Evolutionary conservation across 2,797 vertebrate species (phyloP).

Genomic region (Lycodopsis pacificus): DNA sequence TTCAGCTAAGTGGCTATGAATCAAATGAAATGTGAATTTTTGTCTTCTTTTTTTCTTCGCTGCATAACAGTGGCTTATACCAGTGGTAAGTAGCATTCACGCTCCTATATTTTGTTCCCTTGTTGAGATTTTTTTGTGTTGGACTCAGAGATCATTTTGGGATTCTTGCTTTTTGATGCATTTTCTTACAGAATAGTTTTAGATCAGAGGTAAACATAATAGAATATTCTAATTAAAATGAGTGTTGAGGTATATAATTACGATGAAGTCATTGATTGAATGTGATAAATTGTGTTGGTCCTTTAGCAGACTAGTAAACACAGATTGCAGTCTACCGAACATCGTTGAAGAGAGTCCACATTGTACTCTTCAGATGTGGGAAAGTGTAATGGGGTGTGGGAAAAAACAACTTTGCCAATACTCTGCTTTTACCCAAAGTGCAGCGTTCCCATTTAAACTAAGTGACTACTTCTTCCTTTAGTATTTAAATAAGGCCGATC

Average conservation of each 20-base stretch:
- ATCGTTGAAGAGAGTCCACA: not conserved
- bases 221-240: not conserved
- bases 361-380: constrained; percentile 9
- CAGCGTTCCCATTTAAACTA: constrained; percentile 42
- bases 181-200: constrained; percentile 1
- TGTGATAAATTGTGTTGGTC: constrained; percentile 4
- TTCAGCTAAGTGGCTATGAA: constrained; percentile 17
- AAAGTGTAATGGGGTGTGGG: constrained; percentile 5
- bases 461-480: constrained; percentile 18
- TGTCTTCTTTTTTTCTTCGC: constrained; percentile 53
- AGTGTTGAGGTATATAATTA: not conserved
- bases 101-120: not conserved
- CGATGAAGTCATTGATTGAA: not conserved
- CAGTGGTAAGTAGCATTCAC: constrained; percentile 75
- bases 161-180: not conserved
- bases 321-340: not conserved
- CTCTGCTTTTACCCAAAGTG: constrained; percentile 4
- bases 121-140: not conserved
- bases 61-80: constrained; percentile 74
- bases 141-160: not conserved
- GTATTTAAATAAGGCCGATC: constrained; percentile 43
- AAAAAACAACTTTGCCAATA: constrained; percentile 31
- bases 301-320: not conserved
- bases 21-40: constrained; percentile 48
- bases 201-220: not conserved